phyloP scores from a whole-genome alignment of 2,113 vertebrate species.

The Aix galericulata region DNA sequence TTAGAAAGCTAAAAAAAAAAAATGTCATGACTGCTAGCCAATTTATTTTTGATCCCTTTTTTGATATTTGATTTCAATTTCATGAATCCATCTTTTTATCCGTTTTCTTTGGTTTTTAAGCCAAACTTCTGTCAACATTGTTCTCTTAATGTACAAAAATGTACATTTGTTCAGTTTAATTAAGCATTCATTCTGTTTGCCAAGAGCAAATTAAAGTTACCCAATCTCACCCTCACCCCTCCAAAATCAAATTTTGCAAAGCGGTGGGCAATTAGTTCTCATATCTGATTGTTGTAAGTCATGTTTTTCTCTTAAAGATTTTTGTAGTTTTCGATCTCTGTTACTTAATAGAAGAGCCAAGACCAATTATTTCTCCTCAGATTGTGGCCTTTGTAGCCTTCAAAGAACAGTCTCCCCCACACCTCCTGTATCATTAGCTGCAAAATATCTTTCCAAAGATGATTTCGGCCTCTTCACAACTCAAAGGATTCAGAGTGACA shows the following conservation, averaged over 20 bases:
- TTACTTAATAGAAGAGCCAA: slow-evolving; percentile 43
- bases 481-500: slow-evolving; percentile 50
- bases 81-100: slow-evolving; percentile 29
- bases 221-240: slow-evolving; percentile 34
- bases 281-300: slow-evolving; percentile 18
- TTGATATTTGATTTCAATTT: slow-evolving; percentile 64
- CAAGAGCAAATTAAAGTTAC: slow-evolving; percentile 58
- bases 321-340: slow-evolving; percentile 25
- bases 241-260: slow-evolving; percentile 53
- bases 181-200: slow-evolving; percentile 59
- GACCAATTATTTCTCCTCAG: slow-evolving; percentile 56
- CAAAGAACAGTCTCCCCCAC: slow-evolving; percentile 35
- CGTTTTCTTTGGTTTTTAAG: slow-evolving; percentile 32
- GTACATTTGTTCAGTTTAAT: slow-evolving; percentile 69
- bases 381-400: slow-evolving; percentile 47
- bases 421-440: slow-evolving; percentile 46
- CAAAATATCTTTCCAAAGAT: slow-evolving; percentile 44
- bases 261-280: slow-evolving; percentile 47
- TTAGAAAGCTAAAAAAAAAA: slow-evolving; percentile 4
- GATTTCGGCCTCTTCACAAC: slow-evolving; percentile 50
- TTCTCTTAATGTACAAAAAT: slow-evolving; percentile 57
- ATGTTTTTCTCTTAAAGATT: slow-evolving; percentile 38
- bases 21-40: background rate
- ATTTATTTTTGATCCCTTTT: slow-evolving; percentile 61
- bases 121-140: slow-evolving; percentile 56